Base-by-base conservation (phyloP, 92 coral and sea anemone genomes). In the Virgularia gustaviana region DNA sequence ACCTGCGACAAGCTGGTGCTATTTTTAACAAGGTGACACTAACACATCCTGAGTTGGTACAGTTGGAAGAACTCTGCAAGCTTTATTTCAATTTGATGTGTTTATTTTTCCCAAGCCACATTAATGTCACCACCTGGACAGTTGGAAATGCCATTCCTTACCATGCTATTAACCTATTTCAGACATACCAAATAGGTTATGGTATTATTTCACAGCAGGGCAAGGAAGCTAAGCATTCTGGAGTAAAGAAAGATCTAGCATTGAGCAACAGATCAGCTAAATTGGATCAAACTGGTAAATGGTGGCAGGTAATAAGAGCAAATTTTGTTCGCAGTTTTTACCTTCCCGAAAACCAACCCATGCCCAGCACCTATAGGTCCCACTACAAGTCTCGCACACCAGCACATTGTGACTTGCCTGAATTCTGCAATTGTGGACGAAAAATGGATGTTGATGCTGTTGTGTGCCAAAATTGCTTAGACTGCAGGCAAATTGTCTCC, bases 271-370 rank as follows among this genome's bases (percentile, higher is more conserved):
- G 86, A 61, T 62, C 70, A 16, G 54, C 64, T 76, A 71, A 54
- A 36, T n/a, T 80, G 63, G 73, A 67, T 39, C 52, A 36, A 72
- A 78, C 49, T 56, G 84, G 88, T 33, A 83, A 83, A 60, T 83
- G 83, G 79, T 81, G 86, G 79, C 83, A 82, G 75, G 78, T 82
- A 44, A 77, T 77, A 79, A 72, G 83, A 27, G 81, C 84, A 30
- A 83, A 83, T 51, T 83, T 78, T 57, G 71, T 83, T 60, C 63
- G 78, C 28, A 72, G 67, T 72, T 63, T 83, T 52, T 79, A 73
- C 61, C 77, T 83, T 29, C 70, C 83, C 27, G 63, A 78, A 43
- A 53, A 78, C 66, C 83, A 78, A 30, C 83, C 83, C 28, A 32
- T 51, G 44, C 84, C 88, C 57, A 53, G 53, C 49, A 18, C 61